Evolutionary conservation across 1,140 invertebrate genomes (phyloP).

Genomic region (Drosophila tristis): DNA sequence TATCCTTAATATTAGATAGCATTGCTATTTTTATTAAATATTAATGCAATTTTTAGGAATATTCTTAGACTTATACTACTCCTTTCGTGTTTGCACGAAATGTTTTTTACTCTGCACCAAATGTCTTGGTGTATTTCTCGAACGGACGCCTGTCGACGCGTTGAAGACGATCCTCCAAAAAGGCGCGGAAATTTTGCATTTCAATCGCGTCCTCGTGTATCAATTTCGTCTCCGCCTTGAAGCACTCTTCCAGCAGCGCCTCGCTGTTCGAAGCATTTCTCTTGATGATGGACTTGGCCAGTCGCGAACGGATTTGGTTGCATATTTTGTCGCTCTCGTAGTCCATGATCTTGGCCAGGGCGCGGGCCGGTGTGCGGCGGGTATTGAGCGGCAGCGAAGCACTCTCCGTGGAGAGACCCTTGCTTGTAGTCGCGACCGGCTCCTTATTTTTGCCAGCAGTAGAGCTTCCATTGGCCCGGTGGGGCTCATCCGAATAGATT

Average conservation of each 20-base stretch:
- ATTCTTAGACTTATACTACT: not conserved
- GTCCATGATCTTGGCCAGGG: conserved; percentile 55
- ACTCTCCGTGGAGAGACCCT: no score
- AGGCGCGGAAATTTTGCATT: conserved; percentile 57
- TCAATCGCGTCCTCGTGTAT: conserved; percentile 38
- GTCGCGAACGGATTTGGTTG: conserved; percentile 37
- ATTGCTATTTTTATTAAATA: not conserved
- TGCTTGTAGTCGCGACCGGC: not conserved
- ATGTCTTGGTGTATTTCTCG: conserved; percentile 56
- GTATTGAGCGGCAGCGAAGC: not conserved
- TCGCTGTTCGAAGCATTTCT: not conserved
- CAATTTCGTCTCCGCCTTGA: conserved; percentile 31
- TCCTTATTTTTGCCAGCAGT: not conserved
- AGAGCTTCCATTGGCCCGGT: not conserved
- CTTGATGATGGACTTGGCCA: conserved; percentile 26
- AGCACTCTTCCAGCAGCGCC: conserved; percentile 1
- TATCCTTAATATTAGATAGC: not conserved
- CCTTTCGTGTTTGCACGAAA: not conserved
- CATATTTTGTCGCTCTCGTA: conserved; percentile 61
- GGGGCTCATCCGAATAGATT: conserved; percentile 24
- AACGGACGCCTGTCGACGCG: conserved; percentile 51
- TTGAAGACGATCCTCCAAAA: conserved; percentile 46
- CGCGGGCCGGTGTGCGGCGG: conserved; percentile 50
- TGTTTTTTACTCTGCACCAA: conserved; percentile 31
- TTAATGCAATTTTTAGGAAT: not conserved